phyloP scores from a whole-genome alignment of 2,797 vertebrate species.

The Meda fulgida region DNA sequence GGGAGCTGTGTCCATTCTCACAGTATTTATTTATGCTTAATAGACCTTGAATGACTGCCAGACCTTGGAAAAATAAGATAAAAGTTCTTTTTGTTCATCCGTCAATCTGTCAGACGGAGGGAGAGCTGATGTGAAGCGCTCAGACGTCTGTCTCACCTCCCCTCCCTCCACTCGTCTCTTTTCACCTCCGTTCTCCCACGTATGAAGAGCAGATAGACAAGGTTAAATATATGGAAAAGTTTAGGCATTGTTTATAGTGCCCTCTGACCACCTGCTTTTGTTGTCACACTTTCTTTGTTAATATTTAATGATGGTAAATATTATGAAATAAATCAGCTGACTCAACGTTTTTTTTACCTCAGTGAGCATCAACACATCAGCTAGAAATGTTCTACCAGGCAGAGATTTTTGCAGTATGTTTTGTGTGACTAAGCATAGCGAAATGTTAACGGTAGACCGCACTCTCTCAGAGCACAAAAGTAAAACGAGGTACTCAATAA shows the following conservation, averaged over 20 bases:
- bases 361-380: conserved; percentile 53
- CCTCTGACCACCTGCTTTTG: conserved; percentile 67
- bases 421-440: neutral
- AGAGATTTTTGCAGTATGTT: conserved; percentile 7
- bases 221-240: conserved; percentile 79
- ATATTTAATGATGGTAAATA: conserved; percentile 76
- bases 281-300: conserved; percentile 72
- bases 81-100: conserved; percentile 78
- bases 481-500: conserved; percentile 45
- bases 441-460: conserved; percentile 51
- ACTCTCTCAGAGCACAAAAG: conserved; percentile 53
- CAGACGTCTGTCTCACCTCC: conserved; percentile 12
- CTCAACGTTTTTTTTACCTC: neutral
- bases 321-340: conserved; percentile 28
- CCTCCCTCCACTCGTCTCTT: neutral
- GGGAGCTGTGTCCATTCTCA: conserved; percentile 69
- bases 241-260: conserved; percentile 60
- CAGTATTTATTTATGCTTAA: conserved; percentile 79
- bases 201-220: conserved; percentile 64
- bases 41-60: conserved; percentile 79
- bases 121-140: conserved; percentile 65
- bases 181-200: conserved; percentile 14
- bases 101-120: conserved; percentile 75
- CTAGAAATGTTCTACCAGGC: neutral
- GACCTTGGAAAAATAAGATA: conserved; percentile 84